Conservation (phyloP, 2,113 vertebrate species). For the Turdus rufiventris region DNA sequence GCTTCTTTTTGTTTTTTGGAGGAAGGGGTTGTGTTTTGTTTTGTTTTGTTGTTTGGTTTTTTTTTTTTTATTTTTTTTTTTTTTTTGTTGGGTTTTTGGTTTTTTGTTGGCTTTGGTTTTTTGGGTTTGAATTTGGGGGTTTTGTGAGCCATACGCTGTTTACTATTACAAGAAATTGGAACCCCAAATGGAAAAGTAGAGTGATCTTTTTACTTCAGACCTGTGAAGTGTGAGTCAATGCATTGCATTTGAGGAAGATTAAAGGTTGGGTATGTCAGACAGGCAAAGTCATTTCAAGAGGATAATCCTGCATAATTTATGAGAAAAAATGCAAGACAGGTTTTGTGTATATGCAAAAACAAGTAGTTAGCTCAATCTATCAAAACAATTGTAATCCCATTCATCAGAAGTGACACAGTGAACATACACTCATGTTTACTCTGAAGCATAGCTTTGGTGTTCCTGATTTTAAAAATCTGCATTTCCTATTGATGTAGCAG, state of each 20-base stretch:
- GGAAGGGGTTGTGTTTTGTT: too few relatives aligned
- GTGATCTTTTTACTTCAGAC: background rate
- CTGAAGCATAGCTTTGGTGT: background rate
- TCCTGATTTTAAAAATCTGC: background rate
- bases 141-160: background rate
- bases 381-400: constrained; percentile 14
- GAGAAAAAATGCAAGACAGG: background rate
- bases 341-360: constrained; percentile 1
- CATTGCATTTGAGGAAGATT: background rate
- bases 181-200: background rate
- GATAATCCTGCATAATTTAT: constrained; percentile 23
- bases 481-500: background rate
- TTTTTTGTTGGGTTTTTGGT: too few relatives aligned
- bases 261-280: background rate
- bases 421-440: background rate
- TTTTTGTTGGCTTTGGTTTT: background rate
- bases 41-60: too few relatives aligned
- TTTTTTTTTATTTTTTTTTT: too few relatives aligned
- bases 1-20: too few relatives aligned
- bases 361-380: background rate
- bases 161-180: background rate
- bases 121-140: accelerated
- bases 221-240: background rate
- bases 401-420: background rate
- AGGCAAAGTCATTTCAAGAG: background rate